phyloP scores from a whole-genome alignment of 2,113 vertebrate species.

The Clarias magur region DNA sequence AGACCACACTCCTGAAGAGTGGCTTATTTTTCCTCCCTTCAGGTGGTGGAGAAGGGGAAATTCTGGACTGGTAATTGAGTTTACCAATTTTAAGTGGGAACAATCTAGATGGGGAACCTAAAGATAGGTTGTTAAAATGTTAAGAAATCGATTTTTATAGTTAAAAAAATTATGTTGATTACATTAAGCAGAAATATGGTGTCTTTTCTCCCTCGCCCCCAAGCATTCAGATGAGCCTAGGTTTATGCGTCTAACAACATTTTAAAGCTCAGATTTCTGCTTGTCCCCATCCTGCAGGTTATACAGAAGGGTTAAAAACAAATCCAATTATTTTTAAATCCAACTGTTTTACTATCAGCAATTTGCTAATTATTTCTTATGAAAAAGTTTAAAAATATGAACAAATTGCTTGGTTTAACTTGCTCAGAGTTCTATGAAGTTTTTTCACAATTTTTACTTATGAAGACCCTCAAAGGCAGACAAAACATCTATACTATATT shows the following conservation, averaged over 20 bases:
- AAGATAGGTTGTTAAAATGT: conserved; percentile 50
- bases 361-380: background rate
- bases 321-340: background rate
- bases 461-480: background rate
- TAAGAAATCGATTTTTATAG: conserved; percentile 55
- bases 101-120: conserved; percentile 19
- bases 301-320: background rate
- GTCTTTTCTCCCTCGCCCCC: too few relatives aligned
- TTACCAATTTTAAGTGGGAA: conserved; percentile 52
- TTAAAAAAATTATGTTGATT: conserved; percentile 62
- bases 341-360: background rate
- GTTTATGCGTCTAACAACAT: background rate
- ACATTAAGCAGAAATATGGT: conserved; percentile 56
- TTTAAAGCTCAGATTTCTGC: background rate
- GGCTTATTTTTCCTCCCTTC: conserved; percentile 39
- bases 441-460: background rate
- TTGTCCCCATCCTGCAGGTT: background rate
- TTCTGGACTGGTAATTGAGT: conserved; percentile 44
- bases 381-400: background rate
- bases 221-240: background rate
- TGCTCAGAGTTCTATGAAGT: background rate
- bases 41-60: conserved; percentile 64
- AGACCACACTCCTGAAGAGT: conserved; percentile 19
- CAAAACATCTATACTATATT: background rate
- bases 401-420: too few relatives aligned